Evolutionary conservation across 1,140 invertebrate genomes (phyloP).

Genomic region (Lanistes nyassanus): DNA sequence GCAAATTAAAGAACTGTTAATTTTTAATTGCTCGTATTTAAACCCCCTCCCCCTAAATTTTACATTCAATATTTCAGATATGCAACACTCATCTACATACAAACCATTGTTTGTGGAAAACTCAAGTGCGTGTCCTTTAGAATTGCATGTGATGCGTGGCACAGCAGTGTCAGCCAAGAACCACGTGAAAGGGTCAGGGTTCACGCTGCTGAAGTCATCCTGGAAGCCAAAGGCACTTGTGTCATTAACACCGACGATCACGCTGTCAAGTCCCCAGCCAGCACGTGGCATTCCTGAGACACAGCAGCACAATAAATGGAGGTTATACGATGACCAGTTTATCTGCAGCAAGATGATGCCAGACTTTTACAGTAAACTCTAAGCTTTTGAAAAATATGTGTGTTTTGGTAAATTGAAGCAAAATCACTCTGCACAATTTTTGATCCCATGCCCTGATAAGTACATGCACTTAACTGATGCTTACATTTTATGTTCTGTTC

Average conservation of each 20-base stretch:
- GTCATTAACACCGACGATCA: constrained; percentile 64
- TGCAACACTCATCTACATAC: background rate
- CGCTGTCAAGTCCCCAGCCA: constrained; percentile 67
- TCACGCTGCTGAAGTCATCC: constrained; percentile 62
- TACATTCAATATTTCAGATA: background rate
- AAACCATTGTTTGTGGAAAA: constrained; percentile 60
- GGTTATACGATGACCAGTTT: background rate
- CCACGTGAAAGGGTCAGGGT: constrained; percentile 61
- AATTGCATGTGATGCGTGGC: constrained; percentile 59
- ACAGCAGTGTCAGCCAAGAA: constrained; percentile 62
- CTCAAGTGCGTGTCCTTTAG: constrained; percentile 60
- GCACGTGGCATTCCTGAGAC: constrained; percentile 54
- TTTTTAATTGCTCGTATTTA: no score
- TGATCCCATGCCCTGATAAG: no score
- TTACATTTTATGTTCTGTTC: no score
- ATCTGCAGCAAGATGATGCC: background rate
- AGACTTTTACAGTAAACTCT: no score
- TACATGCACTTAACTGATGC: no score
- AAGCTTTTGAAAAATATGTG: no score
- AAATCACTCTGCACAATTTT: no score
- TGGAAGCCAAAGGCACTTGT: constrained; percentile 61
- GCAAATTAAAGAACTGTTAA: no score
- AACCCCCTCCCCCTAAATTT: no score
- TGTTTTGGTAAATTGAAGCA: no score
- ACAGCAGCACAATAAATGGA: background rate